A percentile compares a stretch with the other conserved stretches of the same genome.
Evolutionary conservation across 2,888 invertebrate species (phyloP).

Genomic region (Aradus depressus): DNA sequence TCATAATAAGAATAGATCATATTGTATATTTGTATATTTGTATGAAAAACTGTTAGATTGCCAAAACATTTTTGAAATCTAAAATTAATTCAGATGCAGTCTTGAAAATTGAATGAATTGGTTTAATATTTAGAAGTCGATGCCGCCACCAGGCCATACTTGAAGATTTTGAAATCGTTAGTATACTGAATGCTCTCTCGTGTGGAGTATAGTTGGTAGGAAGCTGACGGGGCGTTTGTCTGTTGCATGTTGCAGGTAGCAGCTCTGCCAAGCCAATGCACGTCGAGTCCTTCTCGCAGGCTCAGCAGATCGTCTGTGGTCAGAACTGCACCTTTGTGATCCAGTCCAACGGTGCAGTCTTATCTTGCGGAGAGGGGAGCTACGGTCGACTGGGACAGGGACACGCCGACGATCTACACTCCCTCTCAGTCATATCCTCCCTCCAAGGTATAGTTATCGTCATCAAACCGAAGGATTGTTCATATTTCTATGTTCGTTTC

Average conservation of each 20-base stretch:
- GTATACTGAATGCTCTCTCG: too few species aligned
- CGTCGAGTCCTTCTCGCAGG: conserved; percentile 41
- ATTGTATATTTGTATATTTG: too few species aligned
- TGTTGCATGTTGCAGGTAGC: conserved; percentile 20
- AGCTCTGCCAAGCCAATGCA: conserved; percentile 36
- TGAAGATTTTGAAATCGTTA: too few species aligned
- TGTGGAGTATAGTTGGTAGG: too few species aligned
- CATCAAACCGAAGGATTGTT: not conserved
- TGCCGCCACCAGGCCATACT: too few species aligned
- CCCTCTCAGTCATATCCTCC: conserved; percentile 46
- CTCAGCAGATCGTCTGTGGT: conserved; percentile 50
- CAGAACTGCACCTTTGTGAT: conserved; percentile 55
- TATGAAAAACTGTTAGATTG: too few species aligned
- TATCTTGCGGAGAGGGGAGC: conserved; percentile 53
- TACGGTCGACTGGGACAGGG: conserved; percentile 53
- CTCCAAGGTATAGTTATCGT: conserved; percentile 40
- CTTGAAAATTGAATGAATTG: too few species aligned
- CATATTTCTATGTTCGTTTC: not conserved
- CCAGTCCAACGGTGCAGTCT: conserved; percentile 47
- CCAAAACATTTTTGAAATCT: too few species aligned
- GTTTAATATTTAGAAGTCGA: too few species aligned
- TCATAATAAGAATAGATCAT: too few species aligned
- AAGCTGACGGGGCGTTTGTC: too few species aligned
- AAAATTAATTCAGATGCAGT: too few species aligned
- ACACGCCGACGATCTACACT: conserved; percentile 50